phyloP scores from a whole-genome alignment of 1,140 invertebrate genomes.

The Macrocentrus cingulum region DNA sequence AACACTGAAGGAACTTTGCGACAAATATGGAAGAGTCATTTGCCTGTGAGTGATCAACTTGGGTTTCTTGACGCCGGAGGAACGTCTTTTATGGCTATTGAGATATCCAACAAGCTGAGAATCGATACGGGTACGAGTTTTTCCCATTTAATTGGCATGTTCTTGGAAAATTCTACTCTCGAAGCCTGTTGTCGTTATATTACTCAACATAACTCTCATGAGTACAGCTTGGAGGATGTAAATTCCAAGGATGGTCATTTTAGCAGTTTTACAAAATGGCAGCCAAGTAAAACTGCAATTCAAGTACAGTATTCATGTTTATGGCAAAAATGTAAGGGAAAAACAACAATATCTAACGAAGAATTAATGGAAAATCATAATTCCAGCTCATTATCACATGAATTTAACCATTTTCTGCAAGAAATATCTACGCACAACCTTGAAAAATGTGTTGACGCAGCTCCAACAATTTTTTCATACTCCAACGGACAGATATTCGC shows the following conservation, averaged over 20 bases:
- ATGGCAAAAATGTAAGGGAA: constrained; percentile 56
- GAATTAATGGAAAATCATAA: too few species aligned
- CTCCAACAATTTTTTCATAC: constrained; percentile 62
- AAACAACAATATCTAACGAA: too few species aligned
- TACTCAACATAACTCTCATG: not conserved
- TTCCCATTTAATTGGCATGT: constrained; percentile 44
- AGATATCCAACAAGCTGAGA: constrained; percentile 48
- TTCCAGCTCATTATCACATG: too few species aligned
- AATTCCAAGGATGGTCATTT: too few species aligned
- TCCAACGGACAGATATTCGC: constrained; percentile 24
- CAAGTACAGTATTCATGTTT: constrained; percentile 18
- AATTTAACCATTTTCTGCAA: too few species aligned
- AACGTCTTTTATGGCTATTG: constrained; percentile 55
- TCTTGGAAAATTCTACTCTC: constrained; percentile 44
- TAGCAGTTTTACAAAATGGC: too few species aligned
- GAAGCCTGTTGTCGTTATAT: constrained; percentile 33
- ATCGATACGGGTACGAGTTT: constrained; percentile 37
- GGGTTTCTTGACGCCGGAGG: constrained; percentile 59
- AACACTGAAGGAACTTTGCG: constrained; percentile 29
- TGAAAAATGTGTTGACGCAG: constrained; percentile 73
- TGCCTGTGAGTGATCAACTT: constrained; percentile 22
- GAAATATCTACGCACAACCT: too few species aligned
- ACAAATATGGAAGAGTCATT: constrained; percentile 45
- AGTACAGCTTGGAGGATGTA: too few species aligned
- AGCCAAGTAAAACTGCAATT: not conserved